These are phyloP conservation scores for Erynnis tages DNA, from an alignment of 2,888 invertebrate species.

Conservation along the genomic window DNA sequence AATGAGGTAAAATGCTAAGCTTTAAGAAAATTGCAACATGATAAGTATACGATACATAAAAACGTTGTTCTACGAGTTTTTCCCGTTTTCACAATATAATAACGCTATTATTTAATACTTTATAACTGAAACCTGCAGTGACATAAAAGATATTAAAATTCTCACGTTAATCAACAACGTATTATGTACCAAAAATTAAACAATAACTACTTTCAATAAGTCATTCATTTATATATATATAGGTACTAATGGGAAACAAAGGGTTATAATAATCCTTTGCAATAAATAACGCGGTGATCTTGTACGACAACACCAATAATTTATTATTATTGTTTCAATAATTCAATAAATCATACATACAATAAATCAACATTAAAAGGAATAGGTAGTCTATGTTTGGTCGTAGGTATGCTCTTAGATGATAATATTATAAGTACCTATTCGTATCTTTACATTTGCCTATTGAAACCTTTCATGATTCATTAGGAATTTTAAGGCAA, in stretches of 20 bases:
- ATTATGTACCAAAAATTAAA: too few relatives aligned
- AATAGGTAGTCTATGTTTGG: not conserved
- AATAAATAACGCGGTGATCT: too few relatives aligned
- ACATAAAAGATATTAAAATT: too few relatives aligned
- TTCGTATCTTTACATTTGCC: conserved; percentile 11
- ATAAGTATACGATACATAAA: conserved; percentile 15
- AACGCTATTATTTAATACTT: not conserved
- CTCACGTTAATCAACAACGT: too few relatives aligned
- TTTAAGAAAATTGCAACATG: conserved; percentile 1
- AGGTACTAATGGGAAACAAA: too few relatives aligned
- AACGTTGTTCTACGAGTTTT: conserved; percentile 27
- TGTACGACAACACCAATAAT: not conserved
- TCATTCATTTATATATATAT: too few relatives aligned
- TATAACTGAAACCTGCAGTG: not conserved
- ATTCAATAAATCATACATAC: not conserved
- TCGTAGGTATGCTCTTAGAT: not conserved
- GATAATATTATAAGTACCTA: not conserved
- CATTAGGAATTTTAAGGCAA: conserved; percentile 9
- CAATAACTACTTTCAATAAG: too few relatives aligned
- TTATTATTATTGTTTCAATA: not conserved
- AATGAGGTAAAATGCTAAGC: conserved; percentile 1
- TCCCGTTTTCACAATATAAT: conserved; percentile 19
- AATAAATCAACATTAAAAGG: not conserved
- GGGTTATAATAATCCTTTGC: too few relatives aligned
- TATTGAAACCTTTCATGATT: conserved; percentile 14